Percentiles rank a stretch among this genome's conserved stretches.
Evolutionary conservation across 2,113 vertebrate genomes (phyloP).

Genomic region (Tyrannus savana): DNA sequence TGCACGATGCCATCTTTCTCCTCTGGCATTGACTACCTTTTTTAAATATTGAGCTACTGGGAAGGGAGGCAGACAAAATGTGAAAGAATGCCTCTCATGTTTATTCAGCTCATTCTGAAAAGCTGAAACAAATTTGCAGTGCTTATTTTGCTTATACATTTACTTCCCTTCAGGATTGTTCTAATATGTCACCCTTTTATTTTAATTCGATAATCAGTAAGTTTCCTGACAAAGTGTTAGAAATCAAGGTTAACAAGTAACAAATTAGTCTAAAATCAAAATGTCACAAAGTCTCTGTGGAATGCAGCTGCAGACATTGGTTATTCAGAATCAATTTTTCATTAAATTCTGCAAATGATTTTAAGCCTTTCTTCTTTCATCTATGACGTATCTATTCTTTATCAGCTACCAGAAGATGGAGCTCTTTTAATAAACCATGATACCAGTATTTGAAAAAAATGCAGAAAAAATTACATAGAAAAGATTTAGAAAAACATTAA

Average conservation of each 20-base stretch:
- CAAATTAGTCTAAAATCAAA: conserved; percentile 63
- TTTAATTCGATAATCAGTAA: conserved; percentile 47
- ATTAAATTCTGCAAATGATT: conserved; percentile 71
- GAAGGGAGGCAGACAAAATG: not conserved
- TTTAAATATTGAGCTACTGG: not conserved
- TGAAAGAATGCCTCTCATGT: not conserved
- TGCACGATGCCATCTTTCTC: not conserved
- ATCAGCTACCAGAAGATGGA: conserved; percentile 75
- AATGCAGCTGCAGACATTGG: conserved; percentile 43
- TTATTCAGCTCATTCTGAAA: not conserved
- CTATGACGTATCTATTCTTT: not conserved
- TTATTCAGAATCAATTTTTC: conserved; percentile 70
- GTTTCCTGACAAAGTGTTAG: conserved; percentile 25
- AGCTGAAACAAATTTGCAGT: not conserved
- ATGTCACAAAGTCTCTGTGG: conserved; percentile 31
- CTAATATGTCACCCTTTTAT: not conserved
- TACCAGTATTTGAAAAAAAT: not conserved
- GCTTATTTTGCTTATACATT: not conserved
- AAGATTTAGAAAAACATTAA: not conserved
- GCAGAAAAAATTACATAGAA: not conserved
- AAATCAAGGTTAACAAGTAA: conserved; percentile 63
- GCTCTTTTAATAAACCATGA: conserved; percentile 67
- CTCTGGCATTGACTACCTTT: not conserved
- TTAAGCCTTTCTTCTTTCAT: conserved; percentile 5
- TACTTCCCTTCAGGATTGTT: not conserved